phyloP scores from a whole-genome alignment of 2,888 invertebrate genomes.

The Nemotelus pantherinus region DNA sequence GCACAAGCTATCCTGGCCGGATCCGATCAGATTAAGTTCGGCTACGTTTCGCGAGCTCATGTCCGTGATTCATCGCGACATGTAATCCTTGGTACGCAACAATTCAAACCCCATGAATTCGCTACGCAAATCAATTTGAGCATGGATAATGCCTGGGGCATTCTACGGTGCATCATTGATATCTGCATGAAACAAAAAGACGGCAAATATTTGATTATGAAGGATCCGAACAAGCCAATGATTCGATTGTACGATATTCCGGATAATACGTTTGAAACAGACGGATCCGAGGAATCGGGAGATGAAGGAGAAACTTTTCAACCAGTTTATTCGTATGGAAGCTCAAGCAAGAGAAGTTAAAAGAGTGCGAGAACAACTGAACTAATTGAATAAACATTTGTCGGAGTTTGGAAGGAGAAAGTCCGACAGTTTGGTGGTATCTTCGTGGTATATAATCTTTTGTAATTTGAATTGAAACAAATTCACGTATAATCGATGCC shows the following conservation, averaged over 20 bases:
- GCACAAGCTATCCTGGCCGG: conserved; percentile 94
- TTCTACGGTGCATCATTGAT: conserved; percentile 95
- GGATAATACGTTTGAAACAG: conserved; percentile 97
- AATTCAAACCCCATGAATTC: conserved; percentile 98
- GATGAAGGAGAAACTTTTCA: conserved; percentile 65
- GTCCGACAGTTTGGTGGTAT: background rate
- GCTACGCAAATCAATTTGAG: conserved; percentile 98
- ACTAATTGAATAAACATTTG: too few relatives aligned
- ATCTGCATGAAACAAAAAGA: conserved; percentile 97
- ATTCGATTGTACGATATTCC: conserved; percentile 98
- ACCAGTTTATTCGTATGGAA: conserved; percentile 60
- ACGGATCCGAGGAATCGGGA: conserved; percentile 80
- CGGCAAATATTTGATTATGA: conserved; percentile 97
- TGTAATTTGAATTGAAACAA: background rate
- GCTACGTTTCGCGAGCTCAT: conserved; percentile 96
- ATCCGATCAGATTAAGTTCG: conserved; percentile 97
- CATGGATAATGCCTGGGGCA: conserved; percentile 99
- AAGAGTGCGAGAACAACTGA: background rate
- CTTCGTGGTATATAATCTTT: background rate
- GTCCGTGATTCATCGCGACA: conserved; percentile 95
- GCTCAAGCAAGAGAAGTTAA: conserved; percentile 39
- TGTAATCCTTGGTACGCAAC: conserved; percentile 95
- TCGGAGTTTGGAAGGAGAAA: too few relatives aligned
- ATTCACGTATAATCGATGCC: background rate
- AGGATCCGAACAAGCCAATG: conserved; percentile 98